Base-by-base conservation (phyloP, 2,888 invertebrate genomes). In the Hetaerina titia region DNA sequence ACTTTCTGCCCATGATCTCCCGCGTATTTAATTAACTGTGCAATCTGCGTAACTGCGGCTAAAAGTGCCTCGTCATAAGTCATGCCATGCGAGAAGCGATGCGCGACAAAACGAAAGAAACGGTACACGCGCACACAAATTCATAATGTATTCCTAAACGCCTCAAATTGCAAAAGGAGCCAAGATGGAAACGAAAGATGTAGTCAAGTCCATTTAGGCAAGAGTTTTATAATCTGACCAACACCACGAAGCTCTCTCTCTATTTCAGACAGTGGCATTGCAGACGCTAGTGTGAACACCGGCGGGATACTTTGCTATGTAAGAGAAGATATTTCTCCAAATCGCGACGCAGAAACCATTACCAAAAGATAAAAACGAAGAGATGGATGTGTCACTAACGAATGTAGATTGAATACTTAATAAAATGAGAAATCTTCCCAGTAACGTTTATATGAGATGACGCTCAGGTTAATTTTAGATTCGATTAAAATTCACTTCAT, bases 111-210 rank as follows among this genome's bases (percentile, higher is more conserved):
- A 31, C 31, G 81, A 81, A 81, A 31, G 9, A 8, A 81, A 81
- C 81, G 81, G 81, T 81, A 81, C 13, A 25, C 31, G n/a, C 81
- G 1, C 31, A 9, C 81, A 11, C 25, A 22, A 81, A 31, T 81
- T 81, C 31, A 81, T 81, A 81, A 81, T 81, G 81, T 81, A 81
- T 81, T 81, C 81, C 31, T 81, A 5, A 31, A 81, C 81, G 81
- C 25, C 25, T 81, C 81, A 13, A 81, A 81, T 25, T 15, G 31
- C 31, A 31, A n/a, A n/a, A 31, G 81, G 81, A 15, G 11, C 31
- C 1, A 31, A 5, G 15, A 8, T 31, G 81, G 31, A 81, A 81
- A 31, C 81, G 81, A 81, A 81, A 81, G 81, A 81, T 81, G 81
- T 81, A 31, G 31, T 81, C 25, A 81, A 81, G 25, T 31, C 81